Base-by-base conservation (phyloP, 1,140 invertebrate genomes). In the Drosophila tristis region DNA sequence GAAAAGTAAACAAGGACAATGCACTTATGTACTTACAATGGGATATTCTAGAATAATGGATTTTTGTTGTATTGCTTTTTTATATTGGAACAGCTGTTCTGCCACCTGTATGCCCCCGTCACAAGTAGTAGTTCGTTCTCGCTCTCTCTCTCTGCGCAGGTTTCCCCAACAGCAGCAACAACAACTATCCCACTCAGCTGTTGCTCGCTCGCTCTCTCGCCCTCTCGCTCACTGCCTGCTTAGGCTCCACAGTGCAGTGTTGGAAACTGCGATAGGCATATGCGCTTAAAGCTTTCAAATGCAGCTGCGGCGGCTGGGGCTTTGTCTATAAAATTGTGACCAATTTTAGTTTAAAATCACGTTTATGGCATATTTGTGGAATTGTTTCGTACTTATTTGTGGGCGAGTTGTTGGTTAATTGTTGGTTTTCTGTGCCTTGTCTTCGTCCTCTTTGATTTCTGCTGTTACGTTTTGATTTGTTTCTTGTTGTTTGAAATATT, bases 81-180 rank as follows among this genome's bases (percentile, higher is more conserved):
- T 64, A 20, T 84, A 76, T 89, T 89, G 68, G 62, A 90, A 89
- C 84, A 89, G 84, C 84, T 89, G 84, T 89, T 89, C 84, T 80
- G 64, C 67, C 79, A 80, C 75, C 75, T 87, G 45, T 76, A 39
- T 77, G 53, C 70, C 80, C 53, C 70, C 67, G 84, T 84, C 76
- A 84, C 75, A 76, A 48, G 65, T 67, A 71, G 67, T 64, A 55
- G 53, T 47, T 57, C 43, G 44, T 45, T 68, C 43, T 56, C 59
- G 63, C 35, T 74, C 76, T 63, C 74, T 47, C 63, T 53, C 48
- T 62, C 64, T 54, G 44, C 39, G 45, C 45, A 64, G 59, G 59
- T 65, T 66, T 47, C 63, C 45, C 48, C 63, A 65, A 62, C 58
- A 50, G 59, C 62, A 45, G 48, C 74, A 56, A 77, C 73, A 75